Evolutionary conservation across 2,113 vertebrate genomes (phyloP).

Genomic region (Lagopus leucura): DNA sequence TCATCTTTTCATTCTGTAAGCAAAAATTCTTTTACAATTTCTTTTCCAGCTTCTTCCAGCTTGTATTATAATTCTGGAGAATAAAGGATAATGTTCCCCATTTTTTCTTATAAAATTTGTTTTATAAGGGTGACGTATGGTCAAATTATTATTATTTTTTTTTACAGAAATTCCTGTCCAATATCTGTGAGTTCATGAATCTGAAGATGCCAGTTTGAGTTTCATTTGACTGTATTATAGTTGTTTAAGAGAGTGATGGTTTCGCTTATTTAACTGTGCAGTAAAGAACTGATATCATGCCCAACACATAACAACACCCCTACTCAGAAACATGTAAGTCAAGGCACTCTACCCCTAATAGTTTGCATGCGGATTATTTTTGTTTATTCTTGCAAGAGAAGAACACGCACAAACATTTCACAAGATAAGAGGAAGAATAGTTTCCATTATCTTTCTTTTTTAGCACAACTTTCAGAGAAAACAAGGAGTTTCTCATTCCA

Average conservation of each 20-base stretch:
- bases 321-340: conserved; percentile 83
- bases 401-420: conserved; percentile 76
- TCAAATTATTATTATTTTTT: background rate
- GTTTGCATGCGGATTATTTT: conserved; percentile 80
- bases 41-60: background rate
- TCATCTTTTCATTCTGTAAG: background rate
- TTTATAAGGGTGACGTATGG: background rate
- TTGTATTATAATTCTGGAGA: background rate
- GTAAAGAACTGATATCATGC: conserved; percentile 69
- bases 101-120: background rate
- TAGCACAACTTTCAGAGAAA: conserved; percentile 74
- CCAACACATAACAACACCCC: conserved; percentile 75
- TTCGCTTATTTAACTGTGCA: conserved; percentile 72
- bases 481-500: conserved; percentile 80
- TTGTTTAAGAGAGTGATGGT: conserved; percentile 54
- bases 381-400: conserved; percentile 80
- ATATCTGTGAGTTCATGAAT: background rate
- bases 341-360: conserved; percentile 80
- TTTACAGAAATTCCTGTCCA: background rate
- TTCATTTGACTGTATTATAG: conserved; percentile 42
- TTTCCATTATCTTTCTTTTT: conserved; percentile 74
- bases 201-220: conserved; percentile 19
- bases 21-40: background rate
- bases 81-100: background rate
- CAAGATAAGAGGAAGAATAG: conserved; percentile 67